phyloP scores from a whole-genome alignment of 1,140 invertebrate species.

The Diorhabda elongata region DNA sequence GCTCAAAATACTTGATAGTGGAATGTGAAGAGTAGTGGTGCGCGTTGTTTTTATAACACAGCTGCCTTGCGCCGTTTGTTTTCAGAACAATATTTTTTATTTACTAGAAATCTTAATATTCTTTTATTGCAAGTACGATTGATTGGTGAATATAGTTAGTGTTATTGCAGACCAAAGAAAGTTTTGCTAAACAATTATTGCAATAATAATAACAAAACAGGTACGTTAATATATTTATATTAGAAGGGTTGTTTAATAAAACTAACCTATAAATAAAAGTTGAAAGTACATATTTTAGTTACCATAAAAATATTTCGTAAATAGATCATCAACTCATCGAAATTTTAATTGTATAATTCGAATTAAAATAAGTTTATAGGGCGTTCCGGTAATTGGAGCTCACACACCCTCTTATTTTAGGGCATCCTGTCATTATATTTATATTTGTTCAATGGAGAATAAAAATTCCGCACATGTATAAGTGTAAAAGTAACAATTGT shows the following conservation, averaged over 20 bases:
- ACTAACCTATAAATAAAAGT: no score
- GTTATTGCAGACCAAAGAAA: background rate
- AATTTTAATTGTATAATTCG: background rate
- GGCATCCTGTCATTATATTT: background rate
- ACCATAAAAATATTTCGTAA: background rate
- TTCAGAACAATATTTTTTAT: background rate
- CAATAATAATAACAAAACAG: background rate
- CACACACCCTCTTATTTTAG: background rate
- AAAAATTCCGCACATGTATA: no score
- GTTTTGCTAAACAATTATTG: background rate
- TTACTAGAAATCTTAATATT: background rate
- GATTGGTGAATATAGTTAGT: background rate
- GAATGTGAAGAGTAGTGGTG: background rate
- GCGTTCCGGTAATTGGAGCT: background rate
- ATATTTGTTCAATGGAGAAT: no score
- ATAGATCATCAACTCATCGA: background rate
- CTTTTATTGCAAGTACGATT: background rate
- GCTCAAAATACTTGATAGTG: no score
- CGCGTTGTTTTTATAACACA: background rate
- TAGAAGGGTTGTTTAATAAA: no score
- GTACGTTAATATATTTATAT: background rate
- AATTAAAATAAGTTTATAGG: background rate
- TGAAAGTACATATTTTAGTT: no score
- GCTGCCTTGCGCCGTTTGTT: background rate
- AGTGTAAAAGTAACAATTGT: no score